Evolutionary conservation across 2,888 invertebrate species (phyloP).

Genomic region (Scrobipalpa atriplicella): DNA sequence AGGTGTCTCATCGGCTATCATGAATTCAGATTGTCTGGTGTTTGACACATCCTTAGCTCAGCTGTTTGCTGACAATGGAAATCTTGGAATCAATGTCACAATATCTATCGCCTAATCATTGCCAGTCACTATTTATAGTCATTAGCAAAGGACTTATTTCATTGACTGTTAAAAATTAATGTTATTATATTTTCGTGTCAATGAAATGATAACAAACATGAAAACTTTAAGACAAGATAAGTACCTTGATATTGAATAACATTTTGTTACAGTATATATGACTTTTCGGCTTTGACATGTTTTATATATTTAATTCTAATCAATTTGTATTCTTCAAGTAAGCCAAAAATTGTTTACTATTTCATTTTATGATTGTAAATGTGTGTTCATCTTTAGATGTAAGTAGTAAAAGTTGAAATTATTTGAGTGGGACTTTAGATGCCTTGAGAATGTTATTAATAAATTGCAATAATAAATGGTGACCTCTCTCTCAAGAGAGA

Average conservation of each 20-base stretch:
- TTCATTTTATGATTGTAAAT: constrained; percentile 59
- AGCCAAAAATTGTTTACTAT: constrained; percentile 72
- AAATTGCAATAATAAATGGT: constrained; percentile 49
- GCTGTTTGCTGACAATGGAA: constrained; percentile 99
- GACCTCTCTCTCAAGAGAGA: constrained; percentile 57
- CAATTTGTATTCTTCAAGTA: constrained; percentile 46
- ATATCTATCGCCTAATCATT: constrained; percentile 92
- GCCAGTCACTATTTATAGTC: constrained; percentile 41
- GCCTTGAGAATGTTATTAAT: constrained; percentile 60
- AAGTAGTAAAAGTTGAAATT: constrained; percentile 68
- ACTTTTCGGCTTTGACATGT: constrained; percentile 35
- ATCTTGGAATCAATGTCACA: constrained; percentile 99
- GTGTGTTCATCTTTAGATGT: constrained; percentile 76
- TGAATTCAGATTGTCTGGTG: constrained; percentile 98
- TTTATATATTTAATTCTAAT: constrained; percentile 40
- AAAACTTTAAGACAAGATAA: constrained; percentile 36
- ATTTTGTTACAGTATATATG: constrained; percentile 26
- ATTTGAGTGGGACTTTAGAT: constrained; percentile 54
- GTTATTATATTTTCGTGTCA: constrained; percentile 51
- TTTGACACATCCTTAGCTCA: constrained; percentile 99
- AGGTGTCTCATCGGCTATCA: constrained; percentile 98
- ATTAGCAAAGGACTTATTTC: constrained; percentile 42
- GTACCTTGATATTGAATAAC: constrained; percentile 28
- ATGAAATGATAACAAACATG: constrained; percentile 40
- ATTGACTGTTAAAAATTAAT: constrained; percentile 51